A percentile compares a stretch with the other conserved stretches of the same genome.
Evolutionary conservation across 2,888 invertebrate genomes (phyloP).

Genomic region (Dryobotodes eremita): DNA sequence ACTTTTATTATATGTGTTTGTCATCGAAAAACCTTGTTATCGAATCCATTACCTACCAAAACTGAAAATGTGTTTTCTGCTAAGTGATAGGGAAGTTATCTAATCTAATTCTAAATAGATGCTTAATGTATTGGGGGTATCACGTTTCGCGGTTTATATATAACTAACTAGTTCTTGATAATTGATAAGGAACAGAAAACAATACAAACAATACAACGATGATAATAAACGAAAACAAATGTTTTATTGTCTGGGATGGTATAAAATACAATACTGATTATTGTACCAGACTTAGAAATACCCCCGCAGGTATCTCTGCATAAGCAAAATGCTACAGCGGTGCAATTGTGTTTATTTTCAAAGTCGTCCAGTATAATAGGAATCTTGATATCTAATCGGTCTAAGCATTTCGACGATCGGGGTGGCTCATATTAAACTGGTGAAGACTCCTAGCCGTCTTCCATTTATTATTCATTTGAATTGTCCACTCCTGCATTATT

Average conservation of each 20-base stretch:
- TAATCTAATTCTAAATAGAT: slow-evolving; percentile 27
- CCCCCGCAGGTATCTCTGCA: slow-evolving; percentile 39
- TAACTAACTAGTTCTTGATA: slow-evolving; percentile 29
- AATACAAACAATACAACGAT: slow-evolving; percentile 56
- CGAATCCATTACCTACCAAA: slow-evolving; percentile 25
- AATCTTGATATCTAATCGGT: slow-evolving; percentile 67
- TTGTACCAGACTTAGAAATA: slow-evolving; percentile 68
- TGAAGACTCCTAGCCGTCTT: slow-evolving; percentile 72
- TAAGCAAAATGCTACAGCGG: slow-evolving; percentile 74
- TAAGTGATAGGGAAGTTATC: slow-evolving; percentile 29
- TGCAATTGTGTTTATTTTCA: slow-evolving; percentile 88
- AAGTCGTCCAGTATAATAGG: slow-evolving; percentile 77
- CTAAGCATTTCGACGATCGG: slow-evolving; percentile 67
- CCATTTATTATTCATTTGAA: slow-evolving; percentile 82
- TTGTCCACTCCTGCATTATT: slow-evolving; percentile 75
- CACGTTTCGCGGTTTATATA: slow-evolving; percentile 22
- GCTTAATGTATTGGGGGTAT: slow-evolving; percentile 25
- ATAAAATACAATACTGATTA: slow-evolving; percentile 76
- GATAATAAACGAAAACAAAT: slow-evolving; percentile 64
- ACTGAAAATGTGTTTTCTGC: slow-evolving; percentile 18
- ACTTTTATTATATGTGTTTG: slow-evolving; percentile 10
- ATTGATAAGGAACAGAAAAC: slow-evolving; percentile 45
- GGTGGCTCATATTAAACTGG: slow-evolving; percentile 83
- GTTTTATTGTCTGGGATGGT: slow-evolving; percentile 51
- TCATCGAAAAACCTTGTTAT: slow-evolving; percentile 35